These are phyloP conservation scores for Leptodirus hochenwartii DNA, from an alignment of 2,888 invertebrate species.

Conservation along the genomic window DNA sequence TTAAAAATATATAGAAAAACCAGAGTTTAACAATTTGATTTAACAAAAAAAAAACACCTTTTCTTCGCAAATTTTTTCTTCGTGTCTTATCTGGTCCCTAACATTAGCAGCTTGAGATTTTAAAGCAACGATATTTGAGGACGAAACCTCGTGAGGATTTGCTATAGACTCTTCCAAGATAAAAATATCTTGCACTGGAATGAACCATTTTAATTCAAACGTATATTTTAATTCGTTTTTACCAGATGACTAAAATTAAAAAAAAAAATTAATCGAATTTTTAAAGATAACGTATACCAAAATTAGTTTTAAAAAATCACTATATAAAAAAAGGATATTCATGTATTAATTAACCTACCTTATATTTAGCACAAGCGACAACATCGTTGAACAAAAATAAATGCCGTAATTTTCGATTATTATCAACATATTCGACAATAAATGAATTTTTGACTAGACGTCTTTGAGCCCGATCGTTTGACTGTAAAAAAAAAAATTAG, in stretches of 20 bases:
- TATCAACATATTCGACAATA: slow-evolving; percentile 79
- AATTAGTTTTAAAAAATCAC: not conserved
- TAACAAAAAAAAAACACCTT: slow-evolving; percentile 26
- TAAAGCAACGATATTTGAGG: slow-evolving; percentile 66
- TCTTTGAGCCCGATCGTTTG: slow-evolving; percentile 61
- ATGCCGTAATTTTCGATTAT: slow-evolving; percentile 77
- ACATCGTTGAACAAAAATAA: slow-evolving; percentile 89
- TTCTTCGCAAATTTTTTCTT: slow-evolving; percentile 49
- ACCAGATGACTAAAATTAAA: slow-evolving; percentile 44
- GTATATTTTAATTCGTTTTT: slow-evolving; percentile 70
- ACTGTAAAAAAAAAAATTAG: slow-evolving; percentile 28
- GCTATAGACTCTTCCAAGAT: slow-evolving; percentile 50
- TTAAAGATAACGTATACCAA: slow-evolving; percentile 3
- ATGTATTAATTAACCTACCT: slow-evolving; percentile 32
- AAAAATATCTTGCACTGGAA: slow-evolving; percentile 65
- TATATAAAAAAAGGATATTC: slow-evolving; percentile 2
- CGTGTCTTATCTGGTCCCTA: slow-evolving; percentile 65
- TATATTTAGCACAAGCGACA: slow-evolving; percentile 88
- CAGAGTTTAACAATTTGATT: slow-evolving; percentile 5
- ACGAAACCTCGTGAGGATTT: slow-evolving; percentile 55
- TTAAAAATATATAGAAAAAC: slow-evolving; percentile 6
- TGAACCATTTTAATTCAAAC: slow-evolving; percentile 88
- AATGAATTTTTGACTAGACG: slow-evolving; percentile 88
- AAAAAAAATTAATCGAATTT: slow-evolving; percentile 5
- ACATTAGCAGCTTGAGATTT: slow-evolving; percentile 76